These are phyloP conservation scores for Podarcis siculus DNA, from an alignment of 2,797 vertebrate species.

Conservation along the genomic window DNA sequence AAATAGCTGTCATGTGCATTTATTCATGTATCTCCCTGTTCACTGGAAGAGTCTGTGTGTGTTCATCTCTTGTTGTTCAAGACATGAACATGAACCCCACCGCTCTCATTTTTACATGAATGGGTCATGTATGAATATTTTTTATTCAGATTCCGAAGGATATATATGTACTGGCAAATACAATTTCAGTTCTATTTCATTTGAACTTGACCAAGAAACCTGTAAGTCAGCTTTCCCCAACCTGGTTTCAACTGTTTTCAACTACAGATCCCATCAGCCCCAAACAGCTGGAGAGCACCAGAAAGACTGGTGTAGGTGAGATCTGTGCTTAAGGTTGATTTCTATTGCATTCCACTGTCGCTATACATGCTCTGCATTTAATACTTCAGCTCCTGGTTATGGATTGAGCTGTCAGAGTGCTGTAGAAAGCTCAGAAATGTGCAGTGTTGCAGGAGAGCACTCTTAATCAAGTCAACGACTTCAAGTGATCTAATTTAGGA, in stretches of 20 bases:
- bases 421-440: constrained; percentile 50
- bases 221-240: not conserved
- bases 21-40: not conserved
- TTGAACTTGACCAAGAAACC: not conserved
- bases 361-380: not conserved
- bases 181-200: not conserved
- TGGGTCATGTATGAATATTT: not conserved
- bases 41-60: not conserved
- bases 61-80: not conserved
- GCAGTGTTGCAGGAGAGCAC: constrained; percentile 55
- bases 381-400: constrained; percentile 22
- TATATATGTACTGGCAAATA: not conserved
- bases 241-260: not conserved
- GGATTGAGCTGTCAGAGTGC: not conserved
- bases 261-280: no score
- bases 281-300: no score
- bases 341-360: constrained; percentile 29
- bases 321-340: not conserved
- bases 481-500: constrained; percentile 60
- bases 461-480: constrained; percentile 63
- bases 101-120: not conserved
- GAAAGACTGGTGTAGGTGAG: not conserved
- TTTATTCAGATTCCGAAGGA: not conserved
- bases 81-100: not conserved
- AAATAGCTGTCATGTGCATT: not conserved